Evolutionary conservation across 2,888 invertebrate genomes (phyloP).

Genomic region (Gastracanthus pulcherrimus): DNA sequence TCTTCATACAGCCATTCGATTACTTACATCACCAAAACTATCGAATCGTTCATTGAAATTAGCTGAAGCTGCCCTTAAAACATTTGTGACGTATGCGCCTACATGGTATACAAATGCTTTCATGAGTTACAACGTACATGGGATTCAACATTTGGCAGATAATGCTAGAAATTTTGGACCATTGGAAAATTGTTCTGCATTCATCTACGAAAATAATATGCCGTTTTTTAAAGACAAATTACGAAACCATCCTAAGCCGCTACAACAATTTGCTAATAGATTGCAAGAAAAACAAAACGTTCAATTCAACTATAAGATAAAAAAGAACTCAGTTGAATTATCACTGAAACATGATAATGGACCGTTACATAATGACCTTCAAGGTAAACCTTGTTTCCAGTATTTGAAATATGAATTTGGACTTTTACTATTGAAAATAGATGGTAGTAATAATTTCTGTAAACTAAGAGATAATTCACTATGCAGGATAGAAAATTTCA

Average conservation of each 20-base stretch:
- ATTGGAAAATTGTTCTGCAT: background rate
- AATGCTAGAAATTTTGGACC: background rate
- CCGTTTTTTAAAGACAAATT: too few relatives aligned
- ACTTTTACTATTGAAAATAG: background rate
- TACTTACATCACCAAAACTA: background rate
- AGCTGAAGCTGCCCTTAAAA: background rate
- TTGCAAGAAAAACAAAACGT: background rate
- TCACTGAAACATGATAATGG: background rate
- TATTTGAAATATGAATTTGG: background rate
- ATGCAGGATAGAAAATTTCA: background rate
- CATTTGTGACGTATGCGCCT: background rate
- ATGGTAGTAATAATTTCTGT: background rate
- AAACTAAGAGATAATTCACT: background rate
- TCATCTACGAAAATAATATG: too few relatives aligned
- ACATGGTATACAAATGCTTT: background rate
- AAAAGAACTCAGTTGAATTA: background rate
- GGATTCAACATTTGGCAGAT: background rate
- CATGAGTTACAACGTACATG: background rate
- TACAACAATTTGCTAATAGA: background rate
- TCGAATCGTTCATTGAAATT: background rate
- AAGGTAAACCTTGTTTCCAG: background rate
- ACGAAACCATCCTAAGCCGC: background rate
- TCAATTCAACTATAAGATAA: background rate
- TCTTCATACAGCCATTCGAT: background rate
- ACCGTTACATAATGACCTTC: background rate